Conservation (phyloP, 2,888 invertebrate species). For the Laspeyria flexula region DNA sequence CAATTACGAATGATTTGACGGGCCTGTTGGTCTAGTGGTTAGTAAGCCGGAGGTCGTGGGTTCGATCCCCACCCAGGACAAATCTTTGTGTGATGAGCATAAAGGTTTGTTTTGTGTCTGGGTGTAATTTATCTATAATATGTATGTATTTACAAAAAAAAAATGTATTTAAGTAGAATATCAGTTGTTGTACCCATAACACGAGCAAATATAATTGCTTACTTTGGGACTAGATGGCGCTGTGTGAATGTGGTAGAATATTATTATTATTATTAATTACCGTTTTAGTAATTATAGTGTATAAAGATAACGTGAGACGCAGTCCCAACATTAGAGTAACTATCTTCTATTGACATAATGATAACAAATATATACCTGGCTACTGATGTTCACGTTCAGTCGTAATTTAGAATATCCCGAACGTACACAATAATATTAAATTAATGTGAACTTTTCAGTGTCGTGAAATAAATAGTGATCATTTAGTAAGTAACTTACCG, state of each 20-base stretch:
- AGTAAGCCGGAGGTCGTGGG: too few relatives aligned
- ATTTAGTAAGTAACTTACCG: slow-evolving; percentile 11
- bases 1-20: too few relatives aligned
- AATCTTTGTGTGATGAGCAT: too few relatives aligned
- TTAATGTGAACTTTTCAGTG: slow-evolving; percentile 9
- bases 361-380: slow-evolving; percentile 69
- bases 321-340: slow-evolving; percentile 74
- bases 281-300: slow-evolving; percentile 54
- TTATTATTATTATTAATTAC: slow-evolving; percentile 32
- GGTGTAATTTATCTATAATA: too few relatives aligned
- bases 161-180: too few relatives aligned
- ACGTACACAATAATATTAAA: slow-evolving; percentile 16
- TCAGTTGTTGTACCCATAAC: too few relatives aligned
- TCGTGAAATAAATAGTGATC: slow-evolving; percentile 1
- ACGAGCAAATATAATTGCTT: too few relatives aligned
- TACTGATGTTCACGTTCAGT: slow-evolving; percentile 60
- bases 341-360: slow-evolving; percentile 80
- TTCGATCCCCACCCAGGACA: too few relatives aligned
- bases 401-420: slow-evolving; percentile 43
- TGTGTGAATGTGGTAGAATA: background rate
- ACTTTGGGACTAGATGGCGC: too few relatives aligned
- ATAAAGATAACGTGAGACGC: slow-evolving; percentile 61
- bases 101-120: too few relatives aligned
- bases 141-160: too few relatives aligned
- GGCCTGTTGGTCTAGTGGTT: too few relatives aligned